A percentile compares a stretch with the other conserved stretches of the same genome.
These are phyloP conservation scores for Metridium senile DNA, from an alignment of 92 coral and sea anemone species.

Conservation along the genomic window DNA sequence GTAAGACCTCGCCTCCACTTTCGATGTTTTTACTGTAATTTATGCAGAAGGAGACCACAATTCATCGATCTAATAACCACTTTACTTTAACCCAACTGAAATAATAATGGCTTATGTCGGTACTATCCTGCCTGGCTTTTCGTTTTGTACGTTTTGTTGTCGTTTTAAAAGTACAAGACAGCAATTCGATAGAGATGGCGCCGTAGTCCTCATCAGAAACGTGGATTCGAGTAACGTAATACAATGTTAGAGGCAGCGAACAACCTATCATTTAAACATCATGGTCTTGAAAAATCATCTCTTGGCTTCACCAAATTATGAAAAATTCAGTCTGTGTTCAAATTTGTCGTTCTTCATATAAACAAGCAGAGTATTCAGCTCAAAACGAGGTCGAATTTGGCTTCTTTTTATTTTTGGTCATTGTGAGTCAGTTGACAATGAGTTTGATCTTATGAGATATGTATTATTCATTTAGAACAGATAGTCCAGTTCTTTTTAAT, in stretches of 20 bases:
- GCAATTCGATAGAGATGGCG: slow-evolving; percentile 20
- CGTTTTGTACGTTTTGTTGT: background rate
- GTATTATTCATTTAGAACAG: slow-evolving; percentile 49
- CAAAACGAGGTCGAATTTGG: slow-evolving; percentile 14
- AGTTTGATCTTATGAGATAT: slow-evolving; percentile 47
- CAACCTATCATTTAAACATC: background rate
- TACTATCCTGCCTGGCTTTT: background rate
- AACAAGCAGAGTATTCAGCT: background rate
- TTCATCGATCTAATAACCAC: background rate
- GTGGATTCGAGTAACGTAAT: slow-evolving; percentile 37
- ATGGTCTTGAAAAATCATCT: background rate
- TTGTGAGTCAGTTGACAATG: slow-evolving; percentile 83
- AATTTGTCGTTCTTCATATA: background rate
- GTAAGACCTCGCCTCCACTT: slow-evolving; percentile 86
- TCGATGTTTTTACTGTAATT: slow-evolving; percentile 75
- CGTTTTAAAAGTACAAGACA: background rate
- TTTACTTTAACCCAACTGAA: background rate
- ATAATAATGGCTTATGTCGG: background rate
- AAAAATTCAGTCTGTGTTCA: background rate
- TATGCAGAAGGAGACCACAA: slow-evolving; percentile 57
- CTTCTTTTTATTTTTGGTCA: slow-evolving; percentile 34
- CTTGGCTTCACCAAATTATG: background rate
- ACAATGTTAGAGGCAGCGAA: slow-evolving; percentile 9
- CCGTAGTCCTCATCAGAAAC: slow-evolving; percentile 14
- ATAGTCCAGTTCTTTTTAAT: background rate